Conservation (phyloP, 2,888 invertebrate genomes). For the Acleris laterana region DNA sequence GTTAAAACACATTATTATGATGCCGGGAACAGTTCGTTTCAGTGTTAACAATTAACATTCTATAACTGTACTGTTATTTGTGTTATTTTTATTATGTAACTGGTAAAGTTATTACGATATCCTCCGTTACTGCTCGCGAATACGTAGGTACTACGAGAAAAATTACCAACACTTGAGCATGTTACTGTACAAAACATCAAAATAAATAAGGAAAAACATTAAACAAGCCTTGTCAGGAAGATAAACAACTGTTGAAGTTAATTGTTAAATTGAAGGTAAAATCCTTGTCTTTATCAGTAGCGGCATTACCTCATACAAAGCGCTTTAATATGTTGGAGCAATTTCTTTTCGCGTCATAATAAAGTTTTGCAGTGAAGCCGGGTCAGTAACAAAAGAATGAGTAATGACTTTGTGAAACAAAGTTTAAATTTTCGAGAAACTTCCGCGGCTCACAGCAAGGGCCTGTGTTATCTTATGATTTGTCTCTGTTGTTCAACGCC, state of each 20-base stretch:
- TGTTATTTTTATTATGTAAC: too few relatives aligned
- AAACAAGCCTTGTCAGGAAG: too few relatives aligned
- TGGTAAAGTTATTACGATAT: too few relatives aligned
- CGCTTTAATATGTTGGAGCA: slow-evolving; percentile 75
- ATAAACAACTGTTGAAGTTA: neutral
- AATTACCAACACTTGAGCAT: too few relatives aligned
- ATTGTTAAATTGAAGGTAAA: slow-evolving; percentile 10
- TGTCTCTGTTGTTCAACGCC: slow-evolving; percentile 46
- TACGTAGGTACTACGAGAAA: too few relatives aligned
- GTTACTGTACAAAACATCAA: too few relatives aligned
- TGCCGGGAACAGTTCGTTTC: too few relatives aligned
- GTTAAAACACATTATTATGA: too few relatives aligned
- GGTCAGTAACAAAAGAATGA: slow-evolving; percentile 80
- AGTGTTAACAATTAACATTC: too few relatives aligned
- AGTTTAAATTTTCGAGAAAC: slow-evolving; percentile 74
- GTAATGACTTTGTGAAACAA: slow-evolving; percentile 79
- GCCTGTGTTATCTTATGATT: slow-evolving; percentile 68
- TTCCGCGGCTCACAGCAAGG: slow-evolving; percentile 66
- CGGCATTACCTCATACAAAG: slow-evolving; percentile 58
- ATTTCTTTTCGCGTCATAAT: slow-evolving; percentile 77
- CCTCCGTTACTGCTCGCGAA: too few relatives aligned
- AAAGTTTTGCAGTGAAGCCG: slow-evolving; percentile 72
- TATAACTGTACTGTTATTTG: too few relatives aligned
- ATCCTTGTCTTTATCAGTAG: slow-evolving; percentile 44
- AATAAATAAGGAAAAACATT: too few relatives aligned